These are phyloP conservation scores for Portunus trituberculatus DNA, from an alignment of 1,140 invertebrate genomes.

Conservation along the genomic window DNA sequence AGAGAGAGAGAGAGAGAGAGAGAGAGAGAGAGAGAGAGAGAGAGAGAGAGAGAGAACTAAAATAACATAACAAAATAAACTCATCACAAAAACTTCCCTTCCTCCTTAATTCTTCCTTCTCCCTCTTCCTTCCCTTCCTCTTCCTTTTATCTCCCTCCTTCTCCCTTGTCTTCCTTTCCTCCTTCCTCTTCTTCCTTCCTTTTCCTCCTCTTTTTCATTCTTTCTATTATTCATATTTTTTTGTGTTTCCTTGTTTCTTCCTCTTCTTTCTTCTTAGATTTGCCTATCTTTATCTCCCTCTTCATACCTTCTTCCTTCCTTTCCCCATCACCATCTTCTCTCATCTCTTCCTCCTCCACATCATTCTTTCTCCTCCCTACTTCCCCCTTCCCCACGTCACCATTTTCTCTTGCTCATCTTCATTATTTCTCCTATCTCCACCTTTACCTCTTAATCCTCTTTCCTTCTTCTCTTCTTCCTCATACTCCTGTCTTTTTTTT, in stretches of 20 bases:
- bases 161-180: neutral
- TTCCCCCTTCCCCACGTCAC: neutral
- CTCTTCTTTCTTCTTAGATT: no score
- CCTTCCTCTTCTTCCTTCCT: no score
- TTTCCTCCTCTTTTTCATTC: no score
- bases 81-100: neutral
- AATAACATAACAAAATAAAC: neutral
- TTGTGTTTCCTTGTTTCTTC: no score
- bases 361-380: no score
- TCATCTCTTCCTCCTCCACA: neutral
- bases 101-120: neutral
- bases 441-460: neutral
- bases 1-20: neutral
- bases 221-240: no score
- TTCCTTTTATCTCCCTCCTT: neutral
- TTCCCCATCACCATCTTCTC: neutral
- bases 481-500: neutral
- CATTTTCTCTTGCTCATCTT: no score
- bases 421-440: neutral
- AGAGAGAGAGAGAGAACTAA: conserved; percentile 17
- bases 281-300: no score
- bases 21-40: conserved; percentile 41
- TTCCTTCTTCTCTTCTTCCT: neutral
- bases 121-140: neutral
- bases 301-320: neutral